These are phyloP conservation scores for Indicator maculatus DNA, from an alignment of 2,113 vertebrate genomes.

Conservation along the genomic window DNA sequence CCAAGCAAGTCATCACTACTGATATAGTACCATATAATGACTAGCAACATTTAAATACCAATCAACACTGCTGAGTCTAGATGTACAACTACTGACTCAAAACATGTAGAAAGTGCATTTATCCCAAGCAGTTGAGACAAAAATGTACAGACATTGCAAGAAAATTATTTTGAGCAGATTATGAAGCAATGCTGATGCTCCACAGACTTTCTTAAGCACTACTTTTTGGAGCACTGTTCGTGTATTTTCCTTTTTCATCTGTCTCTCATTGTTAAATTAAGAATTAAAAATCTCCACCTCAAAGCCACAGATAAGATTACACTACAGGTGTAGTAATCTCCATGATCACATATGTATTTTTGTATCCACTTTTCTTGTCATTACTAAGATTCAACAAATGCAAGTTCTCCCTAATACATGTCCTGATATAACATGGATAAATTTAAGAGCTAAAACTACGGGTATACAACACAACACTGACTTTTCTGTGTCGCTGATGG, in stretches of 20 bases:
- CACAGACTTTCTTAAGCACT: background rate
- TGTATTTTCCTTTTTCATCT: background rate
- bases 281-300: background rate
- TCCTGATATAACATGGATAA: accelerated
- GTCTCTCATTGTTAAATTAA: background rate
- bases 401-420: background rate
- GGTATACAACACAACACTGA: background rate
- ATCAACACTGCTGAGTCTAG: background rate
- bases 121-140: background rate
- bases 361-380: background rate
- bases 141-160: background rate
- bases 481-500: background rate
- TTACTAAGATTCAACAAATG: background rate
- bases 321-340: background rate
- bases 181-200: background rate
- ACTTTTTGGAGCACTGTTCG: background rate
- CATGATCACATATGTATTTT: background rate
- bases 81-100: background rate
- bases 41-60: background rate
- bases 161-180: background rate
- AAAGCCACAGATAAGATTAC: background rate
- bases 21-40: background rate
- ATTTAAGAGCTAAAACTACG: background rate
- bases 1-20: background rate
- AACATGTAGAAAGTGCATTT: background rate